These are phyloP conservation scores for Pitangus sulphuratus DNA, from an alignment of 2,797 vertebrate species.

Conservation along the genomic window DNA sequence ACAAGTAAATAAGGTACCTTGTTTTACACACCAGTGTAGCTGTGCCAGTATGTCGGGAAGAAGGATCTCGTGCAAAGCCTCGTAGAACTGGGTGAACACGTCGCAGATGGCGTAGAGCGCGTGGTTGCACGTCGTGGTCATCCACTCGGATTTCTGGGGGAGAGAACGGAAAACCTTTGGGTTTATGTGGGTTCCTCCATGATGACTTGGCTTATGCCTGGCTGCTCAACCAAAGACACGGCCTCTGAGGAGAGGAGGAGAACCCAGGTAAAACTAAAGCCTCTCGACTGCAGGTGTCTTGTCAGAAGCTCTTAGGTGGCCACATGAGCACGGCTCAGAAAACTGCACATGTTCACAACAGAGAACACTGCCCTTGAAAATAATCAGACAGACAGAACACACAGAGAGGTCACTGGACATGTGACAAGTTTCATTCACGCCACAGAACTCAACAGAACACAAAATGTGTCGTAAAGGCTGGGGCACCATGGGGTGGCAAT, in stretches of 20 bases:
- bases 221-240: not conserved
- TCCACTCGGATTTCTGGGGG: slow-evolving; percentile 94
- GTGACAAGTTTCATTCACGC: not conserved
- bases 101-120: slow-evolving; percentile 96
- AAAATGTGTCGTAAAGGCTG: accelerated
- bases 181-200: not conserved
- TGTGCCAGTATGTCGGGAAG: slow-evolving; percentile 92
- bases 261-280: not conserved
- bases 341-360: not conserved
- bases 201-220: not conserved
- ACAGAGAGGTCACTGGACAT: not conserved
- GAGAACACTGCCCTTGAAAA: not conserved
- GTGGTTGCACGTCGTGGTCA: slow-evolving; percentile 97
- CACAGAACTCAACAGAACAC: not conserved
- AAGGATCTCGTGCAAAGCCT: slow-evolving; percentile 91
- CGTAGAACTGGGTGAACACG: slow-evolving; percentile 96
- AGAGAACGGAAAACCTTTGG: not conserved
- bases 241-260: not conserved
- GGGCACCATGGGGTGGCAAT: not conserved
- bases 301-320: not conserved
- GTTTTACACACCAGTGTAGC: slow-evolving; percentile 96
- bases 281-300: not conserved
- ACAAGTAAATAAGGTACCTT: slow-evolving; percentile 82
- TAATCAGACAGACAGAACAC: not conserved
- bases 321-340: not conserved